A percentile compares a stretch with the other conserved stretches of the same genome.
phyloP scores from a whole-genome alignment of 2,113 vertebrate genomes.

The Gopherus evgoodei region DNA sequence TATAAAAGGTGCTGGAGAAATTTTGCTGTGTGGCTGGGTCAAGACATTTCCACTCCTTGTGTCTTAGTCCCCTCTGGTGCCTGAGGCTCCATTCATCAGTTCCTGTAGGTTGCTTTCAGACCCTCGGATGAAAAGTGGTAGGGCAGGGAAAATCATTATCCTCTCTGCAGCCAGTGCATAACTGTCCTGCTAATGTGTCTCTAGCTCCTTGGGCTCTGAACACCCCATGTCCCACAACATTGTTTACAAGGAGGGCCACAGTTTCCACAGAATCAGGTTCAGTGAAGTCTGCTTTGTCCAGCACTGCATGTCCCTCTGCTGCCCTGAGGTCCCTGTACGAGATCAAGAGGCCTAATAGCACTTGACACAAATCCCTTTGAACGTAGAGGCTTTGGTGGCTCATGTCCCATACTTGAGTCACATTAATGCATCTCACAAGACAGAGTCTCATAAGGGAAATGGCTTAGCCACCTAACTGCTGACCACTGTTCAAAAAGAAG shows the following conservation, averaged over 20 bases:
- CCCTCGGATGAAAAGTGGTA: background rate
- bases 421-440: background rate
- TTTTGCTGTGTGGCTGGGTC: background rate
- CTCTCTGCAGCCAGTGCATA: accelerated
- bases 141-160: background rate
- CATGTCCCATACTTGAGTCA: background rate
- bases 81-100: background rate
- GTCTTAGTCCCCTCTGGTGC: background rate
- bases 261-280: background rate
- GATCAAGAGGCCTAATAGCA: background rate
- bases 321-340: background rate
- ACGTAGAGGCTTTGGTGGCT: background rate
- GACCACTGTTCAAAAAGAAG: background rate
- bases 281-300: background rate
- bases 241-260: background rate
- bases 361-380: background rate
- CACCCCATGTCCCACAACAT: background rate
- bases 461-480: background rate
- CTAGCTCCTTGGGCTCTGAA: background rate
- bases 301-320: background rate
- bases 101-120: background rate
- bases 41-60: background rate
- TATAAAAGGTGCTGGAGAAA: background rate
- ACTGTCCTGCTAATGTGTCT: background rate
- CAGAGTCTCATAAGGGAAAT: background rate